Evolutionary conservation across 2,888 invertebrate genomes (phyloP), one percentile per base, ranked within the genome.

Genomic region (Drosophila parthenogenetica): DNA sequence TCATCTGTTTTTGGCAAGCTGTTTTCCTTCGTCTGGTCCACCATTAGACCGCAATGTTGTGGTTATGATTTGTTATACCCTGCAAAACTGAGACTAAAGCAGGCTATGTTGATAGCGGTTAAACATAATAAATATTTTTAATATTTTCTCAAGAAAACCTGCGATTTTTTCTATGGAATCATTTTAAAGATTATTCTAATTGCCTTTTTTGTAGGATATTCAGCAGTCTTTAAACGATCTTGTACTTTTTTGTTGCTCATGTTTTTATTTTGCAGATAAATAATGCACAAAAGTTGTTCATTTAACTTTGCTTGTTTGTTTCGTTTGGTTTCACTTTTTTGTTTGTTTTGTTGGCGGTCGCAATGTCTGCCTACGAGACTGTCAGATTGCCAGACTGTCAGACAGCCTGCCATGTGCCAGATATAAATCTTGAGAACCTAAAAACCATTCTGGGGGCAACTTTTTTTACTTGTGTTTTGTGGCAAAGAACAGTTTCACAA

Each of bases 221-320:
- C 2, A 0, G 0, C 3, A 50, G 66, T 63, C 57, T 14, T 22
- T 13, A 3, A 17, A 39, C 5, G 51, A 69, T 69, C 66, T 39
- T 25, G 61, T 74, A 13, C 73, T 73, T 59, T 61, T 42, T 32
- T 42, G 50, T 53, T 61, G 51, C 68, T 75, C 72, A 62, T 75
- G 68, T 79, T 86, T 77, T 70, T 79, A 68, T 75, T 73, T 70
- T 69, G 69, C 75, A 82, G 75, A 87, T 86, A 87, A 87, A 86
- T 87, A 82, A 87, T 85, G 82, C 80, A 87, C 71, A 80, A 82
- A 85, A 85, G 87, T 87, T 87, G 82, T 84, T 81, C 87, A 82
- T 87, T 86, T 86, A 87, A 86, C 87, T 86, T 87, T 79, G 73
- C 80, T 85, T 85, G 83, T 77, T 83, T 86, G 86, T 81, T 85